These are phyloP conservation scores for Tychaedon coryphoeus DNA, from an alignment of 2,113 vertebrate species.

Conservation along the genomic window DNA sequence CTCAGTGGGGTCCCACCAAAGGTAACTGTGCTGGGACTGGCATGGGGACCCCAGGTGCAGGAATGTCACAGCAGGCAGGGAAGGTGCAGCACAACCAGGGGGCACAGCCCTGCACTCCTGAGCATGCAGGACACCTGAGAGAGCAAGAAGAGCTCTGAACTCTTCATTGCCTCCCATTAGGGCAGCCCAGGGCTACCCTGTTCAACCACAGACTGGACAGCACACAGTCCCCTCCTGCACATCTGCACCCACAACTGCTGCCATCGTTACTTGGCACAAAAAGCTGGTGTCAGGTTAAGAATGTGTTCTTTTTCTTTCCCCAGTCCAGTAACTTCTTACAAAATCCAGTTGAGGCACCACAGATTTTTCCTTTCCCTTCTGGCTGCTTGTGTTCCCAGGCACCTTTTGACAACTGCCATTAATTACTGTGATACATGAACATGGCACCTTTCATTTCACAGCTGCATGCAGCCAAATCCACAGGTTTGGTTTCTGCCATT, in stretches of 20 bases:
- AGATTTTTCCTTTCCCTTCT: neutral
- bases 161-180: neutral
- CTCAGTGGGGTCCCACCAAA: accelerated
- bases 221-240: accelerated
- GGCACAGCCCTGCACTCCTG: neutral
- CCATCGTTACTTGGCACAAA: neutral
- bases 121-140: accelerated
- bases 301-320: neutral
- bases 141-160: neutral
- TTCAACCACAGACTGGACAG: neutral
- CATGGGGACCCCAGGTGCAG: accelerated
- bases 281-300: neutral
- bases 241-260: neutral
- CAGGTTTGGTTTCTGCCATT: neutral
- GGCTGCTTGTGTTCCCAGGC: neutral
- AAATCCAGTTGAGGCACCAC: neutral
- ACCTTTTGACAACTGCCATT: neutral
- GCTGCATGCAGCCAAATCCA: neutral
- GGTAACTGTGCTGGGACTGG: no score
- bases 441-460: neutral
- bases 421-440: neutral
- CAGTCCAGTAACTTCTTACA: neutral
- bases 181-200: neutral
- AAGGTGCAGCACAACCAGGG: neutral
- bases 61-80: neutral